Base-by-base conservation (phyloP, 2,113 vertebrate species). In the Rousettus leschenaultii region DNA sequence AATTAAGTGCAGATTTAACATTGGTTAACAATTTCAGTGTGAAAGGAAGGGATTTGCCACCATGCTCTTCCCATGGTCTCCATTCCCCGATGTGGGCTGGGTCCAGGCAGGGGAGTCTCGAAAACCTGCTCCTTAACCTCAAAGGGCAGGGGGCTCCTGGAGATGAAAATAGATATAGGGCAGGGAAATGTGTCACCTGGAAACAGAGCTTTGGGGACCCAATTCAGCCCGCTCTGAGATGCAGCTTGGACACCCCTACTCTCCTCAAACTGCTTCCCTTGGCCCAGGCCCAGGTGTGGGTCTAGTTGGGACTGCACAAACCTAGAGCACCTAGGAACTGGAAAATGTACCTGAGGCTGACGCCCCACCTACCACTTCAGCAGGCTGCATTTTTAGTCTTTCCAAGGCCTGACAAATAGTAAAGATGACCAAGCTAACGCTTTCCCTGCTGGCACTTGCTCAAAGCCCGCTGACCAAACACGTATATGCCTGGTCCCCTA, bases 21-120 rank as follows among this genome's bases (percentile, higher is more conserved):
- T 14, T 1, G 59, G 2, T 13, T 19, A 77, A 38, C 21, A 21
- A n/a, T 28, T 6, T 35, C 10, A 5, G 12, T 35, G 19, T 19
- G 22, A 51, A 77, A 19, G 40, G 43, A 59, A 57, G 15, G 51
- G 6, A 2, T 15, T 12, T 51, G 61, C 22, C 7, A 21, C 30
- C 40, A 30, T 0, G 2, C 66, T 57, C 13, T 28, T 22, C 24
- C 40, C 22, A 7, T 0, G 7, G 13, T 40, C 19, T 28, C 45
- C 7, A 5, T 28, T 14, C 22, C 26, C 26, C 55, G n/a, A 10
- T 57, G 48, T 12, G n/a, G 35, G 48, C 33, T 35, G 19, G 15
- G 21, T 13, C 40, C 51, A 57, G 48, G 33, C 33, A 3, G 19
- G 15, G 40, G 45, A 66, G 24, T 5, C n/a, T 57, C 63, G 38